A percentile compares a stretch with the other conserved stretches of the same genome.
phyloP scores from a whole-genome alignment of 1,140 invertebrate genomes.

The Caerostris extrusa region DNA sequence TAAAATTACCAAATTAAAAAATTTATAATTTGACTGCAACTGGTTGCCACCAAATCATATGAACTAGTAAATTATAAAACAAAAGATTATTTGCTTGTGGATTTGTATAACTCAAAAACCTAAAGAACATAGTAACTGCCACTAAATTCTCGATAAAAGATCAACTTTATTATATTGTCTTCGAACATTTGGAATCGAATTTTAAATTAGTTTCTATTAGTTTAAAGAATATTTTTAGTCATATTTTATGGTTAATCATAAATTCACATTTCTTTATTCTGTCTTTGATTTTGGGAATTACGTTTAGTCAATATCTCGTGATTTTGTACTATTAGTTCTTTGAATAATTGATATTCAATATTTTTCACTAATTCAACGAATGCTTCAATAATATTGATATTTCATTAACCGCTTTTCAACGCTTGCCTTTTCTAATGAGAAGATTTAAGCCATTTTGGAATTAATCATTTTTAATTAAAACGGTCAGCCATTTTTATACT shows the following conservation, averaged over 20 bases:
- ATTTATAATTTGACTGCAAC: no score
- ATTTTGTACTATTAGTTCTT: background rate
- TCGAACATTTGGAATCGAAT: no score
- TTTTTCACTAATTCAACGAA: background rate
- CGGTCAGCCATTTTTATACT: background rate
- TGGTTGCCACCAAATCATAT: no score
- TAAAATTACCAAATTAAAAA: no score
- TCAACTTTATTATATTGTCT: no score
- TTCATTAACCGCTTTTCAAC: background rate
- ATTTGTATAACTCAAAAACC: no score
- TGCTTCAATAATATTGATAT: constrained; percentile 1
- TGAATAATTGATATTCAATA: background rate
- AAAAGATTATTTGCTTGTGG: no score
- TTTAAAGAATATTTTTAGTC: no score
- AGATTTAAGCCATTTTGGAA: background rate
- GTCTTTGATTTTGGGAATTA: background rate
- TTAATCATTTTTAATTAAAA: constrained; percentile 21
- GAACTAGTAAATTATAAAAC: no score
- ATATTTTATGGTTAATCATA: background rate
- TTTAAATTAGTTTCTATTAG: no score
- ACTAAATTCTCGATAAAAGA: no score
- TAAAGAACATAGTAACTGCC: no score
- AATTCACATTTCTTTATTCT: background rate
- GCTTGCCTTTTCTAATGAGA: background rate
- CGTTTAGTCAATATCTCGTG: background rate